Evolutionary conservation across 2,113 vertebrate genomes (phyloP), one percentile per base, ranked within the genome.

Genomic region (Morone chrysops): DNA sequence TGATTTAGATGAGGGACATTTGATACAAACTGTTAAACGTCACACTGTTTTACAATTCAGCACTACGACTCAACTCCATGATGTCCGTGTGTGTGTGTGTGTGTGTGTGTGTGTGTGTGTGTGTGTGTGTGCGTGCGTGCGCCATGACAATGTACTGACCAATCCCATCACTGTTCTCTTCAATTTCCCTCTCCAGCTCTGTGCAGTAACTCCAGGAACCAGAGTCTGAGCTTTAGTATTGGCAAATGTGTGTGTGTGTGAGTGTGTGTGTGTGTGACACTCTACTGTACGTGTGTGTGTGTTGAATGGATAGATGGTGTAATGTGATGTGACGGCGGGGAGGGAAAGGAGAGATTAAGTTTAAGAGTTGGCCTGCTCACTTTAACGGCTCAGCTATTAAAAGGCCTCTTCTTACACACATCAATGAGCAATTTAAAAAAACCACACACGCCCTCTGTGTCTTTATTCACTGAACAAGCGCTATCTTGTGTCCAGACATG

Each of bases 301-400:
- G 7, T 72, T 62, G 31, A 74, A 82, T 78, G 75, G 74, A 85
- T 92, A 60, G 80, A 48, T 79, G 61, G 80, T 74, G 68, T 82
- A 79, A 86, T 84, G 74, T 48, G 79, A 87, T 80, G 70, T 61
- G 82, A 78, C 75, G 43, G 67, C 57, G 16, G 22, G 45, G 71
- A 82, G 67, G 66, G 82, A 83, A 71, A 56, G 70, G 75, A 80
- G 56, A 87, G 77, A 91, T 91, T 78, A 87, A 83, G 67, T 83
- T 81, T 54, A 69, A 69, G 80, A 71, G 53, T 45, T 84, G 77
- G 68, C 80, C 70, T 31, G 74, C 70, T 81, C 78, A 51, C 59
- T 80, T 71, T 75, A 85, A 84, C n/a, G 1, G 60, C 78, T 67
- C 40, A 2, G 62, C 75, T 74, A 40, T 81, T 82, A 73, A 68